A percentile compares a stretch with the other conserved stretches of the same genome.
Evolutionary conservation across 2,888 invertebrate species (phyloP).

Genomic region (Phragmatobia fuliginosa): DNA sequence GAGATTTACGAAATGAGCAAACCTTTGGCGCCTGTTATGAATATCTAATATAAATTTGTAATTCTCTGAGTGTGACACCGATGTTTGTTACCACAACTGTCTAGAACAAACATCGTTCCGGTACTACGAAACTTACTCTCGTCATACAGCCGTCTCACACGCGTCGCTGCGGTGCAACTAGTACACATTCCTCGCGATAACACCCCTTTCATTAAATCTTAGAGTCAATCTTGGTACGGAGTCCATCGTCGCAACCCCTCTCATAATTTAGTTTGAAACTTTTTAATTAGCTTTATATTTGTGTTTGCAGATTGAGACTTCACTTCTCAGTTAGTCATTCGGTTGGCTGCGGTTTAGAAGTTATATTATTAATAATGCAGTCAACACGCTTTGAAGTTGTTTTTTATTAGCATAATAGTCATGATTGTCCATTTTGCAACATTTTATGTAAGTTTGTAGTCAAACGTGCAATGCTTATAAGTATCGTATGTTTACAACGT

Average conservation of each 20-base stretch:
- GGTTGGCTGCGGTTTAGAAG: constrained; percentile 77
- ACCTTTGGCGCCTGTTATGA: constrained; percentile 81
- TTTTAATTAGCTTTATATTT: constrained; percentile 87
- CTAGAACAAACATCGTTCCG: constrained; percentile 75
- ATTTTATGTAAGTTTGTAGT: constrained; percentile 2
- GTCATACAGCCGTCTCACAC: constrained; percentile 43
- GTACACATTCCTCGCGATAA: constrained; percentile 72
- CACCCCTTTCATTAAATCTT: constrained; percentile 81
- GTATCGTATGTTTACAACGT: not conserved
- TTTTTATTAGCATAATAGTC: constrained; percentile 9
- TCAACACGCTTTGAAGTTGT: constrained; percentile 50
- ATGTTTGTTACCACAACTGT: constrained; percentile 82
- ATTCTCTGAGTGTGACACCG: constrained; percentile 82
- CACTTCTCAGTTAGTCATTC: constrained; percentile 79
- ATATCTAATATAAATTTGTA: constrained; percentile 85
- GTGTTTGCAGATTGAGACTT: constrained; percentile 87
- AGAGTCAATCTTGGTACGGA: constrained; percentile 81
- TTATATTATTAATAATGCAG: constrained; percentile 80
- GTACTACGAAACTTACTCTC: constrained; percentile 67
- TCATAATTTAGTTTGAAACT: constrained; percentile 87
- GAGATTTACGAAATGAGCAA: constrained; percentile 79
- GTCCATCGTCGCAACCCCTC: constrained; percentile 83
- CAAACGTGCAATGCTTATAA: constrained; percentile 8
- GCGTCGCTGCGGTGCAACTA: constrained; percentile 45
- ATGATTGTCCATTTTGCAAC: constrained; percentile 7